phyloP scores from a whole-genome alignment of 2,888 invertebrate species.

The Sialis lutaria region DNA sequence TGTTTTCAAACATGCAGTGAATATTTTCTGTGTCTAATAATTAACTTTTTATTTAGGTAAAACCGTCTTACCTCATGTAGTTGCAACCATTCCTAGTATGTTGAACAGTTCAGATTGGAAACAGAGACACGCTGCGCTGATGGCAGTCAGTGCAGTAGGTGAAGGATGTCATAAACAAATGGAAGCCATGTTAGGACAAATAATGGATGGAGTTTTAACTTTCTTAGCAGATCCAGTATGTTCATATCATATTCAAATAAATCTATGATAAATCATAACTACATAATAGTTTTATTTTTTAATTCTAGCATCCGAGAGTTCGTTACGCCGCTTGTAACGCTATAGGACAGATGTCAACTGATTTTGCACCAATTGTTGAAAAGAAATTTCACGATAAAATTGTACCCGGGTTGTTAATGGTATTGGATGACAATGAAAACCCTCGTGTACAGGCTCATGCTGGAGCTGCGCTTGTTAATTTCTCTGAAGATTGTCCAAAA shows the following conservation, averaged over 20 bases:
- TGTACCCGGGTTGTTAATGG: slow-evolving; percentile 73
- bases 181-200: slow-evolving; percentile 85
- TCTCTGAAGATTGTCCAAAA: slow-evolving; percentile 98
- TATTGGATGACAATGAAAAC: slow-evolving; percentile 78
- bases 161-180: slow-evolving; percentile 98
- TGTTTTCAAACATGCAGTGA: no score
- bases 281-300: slow-evolving; percentile 1
- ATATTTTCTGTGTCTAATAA: slow-evolving; percentile 14
- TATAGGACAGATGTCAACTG: slow-evolving; percentile 96
- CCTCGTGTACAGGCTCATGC: slow-evolving; percentile 86
- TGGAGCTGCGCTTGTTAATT: slow-evolving; percentile 94
- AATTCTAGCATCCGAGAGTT: slow-evolving; percentile 64
- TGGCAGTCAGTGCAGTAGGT: slow-evolving; percentile 96
- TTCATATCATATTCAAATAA: slow-evolving; percentile 9
- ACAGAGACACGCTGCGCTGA: slow-evolving; percentile 88
- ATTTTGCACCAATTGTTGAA: slow-evolving; percentile 92
- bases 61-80: slow-evolving; percentile 78
- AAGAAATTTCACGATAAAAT: slow-evolving; percentile 96
- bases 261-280: not conserved
- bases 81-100: slow-evolving; percentile 75
- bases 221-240: slow-evolving; percentile 69
- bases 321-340: slow-evolving; percentile 98
- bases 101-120: slow-evolving; percentile 68
- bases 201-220: slow-evolving; percentile 78
- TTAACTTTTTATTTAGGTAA: slow-evolving; percentile 21